Evolutionary conservation across 30 jellyfish, hydroid and myxozoan species (phyloP).

Genomic region (Turritopsis rubra): DNA sequence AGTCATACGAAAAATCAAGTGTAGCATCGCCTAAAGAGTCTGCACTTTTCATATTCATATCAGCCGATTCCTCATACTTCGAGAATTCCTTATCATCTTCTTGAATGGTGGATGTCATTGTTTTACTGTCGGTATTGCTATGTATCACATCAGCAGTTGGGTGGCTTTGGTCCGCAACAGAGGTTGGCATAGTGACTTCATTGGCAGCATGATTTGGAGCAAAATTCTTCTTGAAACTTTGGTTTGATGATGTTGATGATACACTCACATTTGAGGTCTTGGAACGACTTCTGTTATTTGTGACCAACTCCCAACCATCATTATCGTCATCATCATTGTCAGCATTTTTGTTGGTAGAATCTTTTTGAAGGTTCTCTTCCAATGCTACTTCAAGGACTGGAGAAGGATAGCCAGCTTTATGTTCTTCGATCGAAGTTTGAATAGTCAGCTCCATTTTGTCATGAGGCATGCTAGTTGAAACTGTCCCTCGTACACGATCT

Average conservation of each 20-base stretch:
- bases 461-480: background rate
- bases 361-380: slow-evolving; percentile 9
- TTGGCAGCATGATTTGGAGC: background rate
- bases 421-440: background rate
- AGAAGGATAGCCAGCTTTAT: slow-evolving; percentile 14
- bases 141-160: background rate
- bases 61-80: background rate
- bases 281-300: slow-evolving; percentile 68
- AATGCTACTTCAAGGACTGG: slow-evolving; percentile 26
- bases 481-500: slow-evolving; percentile 71
- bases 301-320: slow-evolving; percentile 93
- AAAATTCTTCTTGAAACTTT: background rate
- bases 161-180: background rate
- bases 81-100: background rate
- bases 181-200: background rate
- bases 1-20: slow-evolving; percentile 16
- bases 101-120: slow-evolving; percentile 1
- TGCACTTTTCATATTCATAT: background rate
- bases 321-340: slow-evolving; percentile 46
- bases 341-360: background rate
- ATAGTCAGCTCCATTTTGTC: background rate
- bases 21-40: slow-evolving; percentile 16
- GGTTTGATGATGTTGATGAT: slow-evolving; percentile 29
- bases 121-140: background rate
- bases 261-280: slow-evolving; percentile 41